Evolutionary conservation across 2,888 invertebrate species (phyloP).

Genomic region (Ectobius pallidus): DNA sequence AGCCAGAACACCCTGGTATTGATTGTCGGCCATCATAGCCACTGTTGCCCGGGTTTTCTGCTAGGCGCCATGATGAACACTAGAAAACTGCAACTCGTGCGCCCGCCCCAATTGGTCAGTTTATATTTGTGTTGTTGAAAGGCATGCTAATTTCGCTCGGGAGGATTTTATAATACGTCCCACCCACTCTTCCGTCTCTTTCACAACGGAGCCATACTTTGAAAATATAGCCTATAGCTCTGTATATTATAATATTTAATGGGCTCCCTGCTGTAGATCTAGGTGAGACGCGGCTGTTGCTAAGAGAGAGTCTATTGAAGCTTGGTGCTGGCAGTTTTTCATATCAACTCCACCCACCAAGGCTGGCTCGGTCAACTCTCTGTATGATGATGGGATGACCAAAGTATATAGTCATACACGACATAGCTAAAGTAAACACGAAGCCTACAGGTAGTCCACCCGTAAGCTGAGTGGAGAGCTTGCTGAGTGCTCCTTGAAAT

Average conservation of each 20-base stretch:
- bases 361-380: not conserved
- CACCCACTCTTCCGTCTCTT: not conserved
- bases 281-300: not conserved
- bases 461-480: not conserved
- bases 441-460: constrained; percentile 1
- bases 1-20: constrained; percentile 4
- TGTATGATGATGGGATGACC: not conserved
- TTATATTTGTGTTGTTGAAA: constrained; percentile 35
- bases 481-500: constrained; percentile 18
- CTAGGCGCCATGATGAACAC: constrained; percentile 30
- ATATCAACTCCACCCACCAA: not conserved
- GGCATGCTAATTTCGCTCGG: constrained; percentile 35
- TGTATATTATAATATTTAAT: constrained; percentile 29
- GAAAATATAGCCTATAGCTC: constrained; percentile 25
- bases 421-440: constrained; percentile 5
- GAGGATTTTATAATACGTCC: constrained; percentile 27
- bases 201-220: constrained; percentile 29
- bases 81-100: not conserved
- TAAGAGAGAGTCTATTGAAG: not conserved
- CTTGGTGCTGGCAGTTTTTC: not conserved
- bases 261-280: not conserved
- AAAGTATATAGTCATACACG: not conserved
- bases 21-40: constrained; percentile 26
- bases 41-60: not conserved
- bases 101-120: constrained; percentile 33